A percentile compares a stretch with the other conserved stretches of the same genome.
phyloP scores from a whole-genome alignment of 2,888 invertebrate genomes.

The Lasioglossum vierecki region DNA sequence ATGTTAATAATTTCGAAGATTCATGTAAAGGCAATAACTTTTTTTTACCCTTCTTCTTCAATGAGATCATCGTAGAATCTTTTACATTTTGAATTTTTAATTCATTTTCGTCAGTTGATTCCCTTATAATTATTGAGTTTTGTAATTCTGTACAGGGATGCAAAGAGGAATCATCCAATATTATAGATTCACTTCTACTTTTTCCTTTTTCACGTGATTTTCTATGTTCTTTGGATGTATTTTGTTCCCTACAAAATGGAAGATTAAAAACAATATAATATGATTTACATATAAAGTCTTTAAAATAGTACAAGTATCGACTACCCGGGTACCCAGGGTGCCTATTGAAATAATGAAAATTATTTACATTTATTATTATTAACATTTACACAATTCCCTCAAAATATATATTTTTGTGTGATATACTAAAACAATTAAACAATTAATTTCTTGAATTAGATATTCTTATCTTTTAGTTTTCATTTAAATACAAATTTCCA shows the following conservation, averaged over 20 bases:
- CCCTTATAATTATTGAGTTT: slow-evolving; percentile 41
- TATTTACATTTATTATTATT: too few relatives aligned
- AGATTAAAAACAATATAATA: slow-evolving; percentile 25
- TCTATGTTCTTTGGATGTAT: not conserved
- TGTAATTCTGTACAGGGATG: slow-evolving; percentile 28
- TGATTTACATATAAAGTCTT: not conserved
- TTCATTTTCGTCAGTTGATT: slow-evolving; percentile 43
- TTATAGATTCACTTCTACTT: slow-evolving; percentile 46
- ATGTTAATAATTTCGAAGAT: slow-evolving; percentile 68
- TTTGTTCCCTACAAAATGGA: slow-evolving; percentile 13
- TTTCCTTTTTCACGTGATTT: not conserved
- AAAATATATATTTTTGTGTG: too few relatives aligned
- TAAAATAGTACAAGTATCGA: too few relatives aligned
- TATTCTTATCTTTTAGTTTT: too few relatives aligned
- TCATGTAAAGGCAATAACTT: slow-evolving; percentile 72
- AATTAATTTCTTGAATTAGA: too few relatives aligned
- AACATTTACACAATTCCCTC: too few relatives aligned
- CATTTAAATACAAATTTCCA: too few relatives aligned
- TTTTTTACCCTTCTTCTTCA: slow-evolving; percentile 55
- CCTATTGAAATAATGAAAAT: too few relatives aligned
- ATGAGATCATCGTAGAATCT: slow-evolving; percentile 14
- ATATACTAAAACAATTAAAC: too few relatives aligned
- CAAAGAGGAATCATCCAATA: slow-evolving; percentile 60
- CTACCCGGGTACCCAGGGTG: too few relatives aligned
- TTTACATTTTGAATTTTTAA: slow-evolving; percentile 17